Base-by-base conservation (phyloP, 1,140 invertebrate species). In the Caerostris darwini region DNA sequence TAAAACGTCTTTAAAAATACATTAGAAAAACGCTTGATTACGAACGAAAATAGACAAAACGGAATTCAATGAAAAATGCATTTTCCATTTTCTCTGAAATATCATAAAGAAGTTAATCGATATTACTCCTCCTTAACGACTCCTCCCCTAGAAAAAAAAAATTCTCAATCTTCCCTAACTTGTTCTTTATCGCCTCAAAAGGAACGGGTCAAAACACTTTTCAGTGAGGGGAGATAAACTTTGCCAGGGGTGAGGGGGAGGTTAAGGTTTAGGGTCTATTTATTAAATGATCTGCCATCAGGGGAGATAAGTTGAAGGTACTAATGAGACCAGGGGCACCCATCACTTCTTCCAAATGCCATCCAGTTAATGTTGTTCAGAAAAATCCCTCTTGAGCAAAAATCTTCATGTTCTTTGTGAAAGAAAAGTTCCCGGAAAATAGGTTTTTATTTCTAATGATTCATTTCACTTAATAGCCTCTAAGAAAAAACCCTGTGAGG, bases 41-140 rank as follows among this genome's bases (percentile, higher is more conserved):
- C 83, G 34, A 7, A 7, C 54, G 57, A 85, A 85, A 85, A 58
- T 85, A 85, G 83, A 85, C 83, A 77, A n/a, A 77, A 85, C 54
- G 82, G 10, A 85, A 85, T 85, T 34, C 56, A 85, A 85, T 85
- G 83, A 85, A 85, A 88, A 88, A 88, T 54, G 58, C 50, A 88
- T 67, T 67, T 54, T 53, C 57, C 61, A 88, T 88, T 53, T 67
- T 67, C 86, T 67, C 59, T 53, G 53, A 88, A 88, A 88, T 88
- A 88, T 88, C 59, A 88, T 88, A 88, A 88, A 88, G 61, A 67
- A 88, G 57, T 88, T 88, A 88, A 88, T 88, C 86, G 86, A 88
- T 88, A 88, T 61, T 88, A n/a, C 86, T 53, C 57, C 54, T 54
- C 61, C 58, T 88, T 88, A 88, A 88, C 86, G 86, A 88, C 86